These are phyloP conservation scores for Muntiacus muntjak DNA, from an alignment of 2,113 vertebrate species.

Conservation along the genomic window DNA sequence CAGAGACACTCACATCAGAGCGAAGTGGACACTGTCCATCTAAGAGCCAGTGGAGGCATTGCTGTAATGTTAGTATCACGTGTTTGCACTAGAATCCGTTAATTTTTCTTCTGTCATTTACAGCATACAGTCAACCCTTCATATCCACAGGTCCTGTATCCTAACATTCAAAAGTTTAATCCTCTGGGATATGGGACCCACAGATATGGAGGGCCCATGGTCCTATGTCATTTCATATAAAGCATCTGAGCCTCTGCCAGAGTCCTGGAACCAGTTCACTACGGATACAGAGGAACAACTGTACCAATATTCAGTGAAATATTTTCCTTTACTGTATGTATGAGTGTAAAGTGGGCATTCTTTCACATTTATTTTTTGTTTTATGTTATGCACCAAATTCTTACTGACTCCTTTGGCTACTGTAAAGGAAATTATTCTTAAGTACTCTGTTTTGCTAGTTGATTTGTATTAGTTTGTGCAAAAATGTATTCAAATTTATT, in stretches of 20 bases:
- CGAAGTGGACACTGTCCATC: no score
- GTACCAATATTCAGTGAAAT: neutral
- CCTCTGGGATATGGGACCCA: neutral
- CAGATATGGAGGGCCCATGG: neutral
- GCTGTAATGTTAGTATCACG: neutral
- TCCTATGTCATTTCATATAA: neutral
- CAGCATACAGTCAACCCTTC: neutral
- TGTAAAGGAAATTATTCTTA: neutral
- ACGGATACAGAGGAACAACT: neutral
- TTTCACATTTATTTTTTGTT: neutral
- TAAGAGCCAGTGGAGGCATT: accelerated
- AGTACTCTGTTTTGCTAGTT: neutral
- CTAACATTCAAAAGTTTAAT: neutral
- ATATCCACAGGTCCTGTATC: neutral
- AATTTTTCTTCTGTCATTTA: neutral
- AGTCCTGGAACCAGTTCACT: neutral
- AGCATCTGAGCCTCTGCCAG: no score
- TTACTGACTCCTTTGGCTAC: neutral
- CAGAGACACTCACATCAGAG: neutral
- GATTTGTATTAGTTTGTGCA: neutral
- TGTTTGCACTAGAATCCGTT: neutral
- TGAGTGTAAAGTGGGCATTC: neutral
- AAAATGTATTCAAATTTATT: neutral
- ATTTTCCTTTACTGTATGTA: neutral
- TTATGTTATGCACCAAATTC: neutral